Base-by-base conservation (phyloP, 2,888 invertebrate species). In the Drosophila formosana region DNA sequence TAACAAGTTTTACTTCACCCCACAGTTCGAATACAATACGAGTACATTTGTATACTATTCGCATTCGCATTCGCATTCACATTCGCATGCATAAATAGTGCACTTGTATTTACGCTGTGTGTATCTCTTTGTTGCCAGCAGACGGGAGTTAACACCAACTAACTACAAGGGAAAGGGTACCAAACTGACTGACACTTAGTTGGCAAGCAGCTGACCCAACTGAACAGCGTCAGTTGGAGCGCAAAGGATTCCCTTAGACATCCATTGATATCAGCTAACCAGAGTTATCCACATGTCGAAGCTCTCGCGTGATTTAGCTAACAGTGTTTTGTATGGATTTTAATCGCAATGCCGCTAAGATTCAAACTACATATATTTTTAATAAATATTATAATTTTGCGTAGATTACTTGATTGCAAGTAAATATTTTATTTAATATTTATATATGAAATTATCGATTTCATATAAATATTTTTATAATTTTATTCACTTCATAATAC, bases 1-100 rank as follows among this genome's bases (percentile, higher is more conserved):
- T 70, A 77, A 80, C 77, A 81, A 79, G 63, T 70, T 78, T 39
- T 64, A 80, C 68, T 68, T 69, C 72, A 66, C 61, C 55, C 66
- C 56, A 52, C 41, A 69, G 64, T 6, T 13, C 6, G 39, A 41
- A 41, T 18, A 41, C 39, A 41, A 60, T 30, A 41, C 18, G 9
- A 46, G 25, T 46, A 45, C n/a, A 23, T 28, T 26, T 53, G 37
- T 13, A 39, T 39, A 28, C 28, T 28, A 28, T 28, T 18, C 18
- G 18, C 18, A 18, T 18, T 18, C 18, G 18, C 18, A 26, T 26
- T 5, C 28, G 0, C 5, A 28, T 28, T 28, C 28, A 23, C 18
- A 41, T 13, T 41, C 32, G 32, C 18, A 50, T 41, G 18, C 50
- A 43, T 47, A 47, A 30, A 41, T 41, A 23, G 28, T 47, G 8